Evolutionary conservation across 2,113 vertebrate species (phyloP).

Genomic region (Halcyon senegalensis): DNA sequence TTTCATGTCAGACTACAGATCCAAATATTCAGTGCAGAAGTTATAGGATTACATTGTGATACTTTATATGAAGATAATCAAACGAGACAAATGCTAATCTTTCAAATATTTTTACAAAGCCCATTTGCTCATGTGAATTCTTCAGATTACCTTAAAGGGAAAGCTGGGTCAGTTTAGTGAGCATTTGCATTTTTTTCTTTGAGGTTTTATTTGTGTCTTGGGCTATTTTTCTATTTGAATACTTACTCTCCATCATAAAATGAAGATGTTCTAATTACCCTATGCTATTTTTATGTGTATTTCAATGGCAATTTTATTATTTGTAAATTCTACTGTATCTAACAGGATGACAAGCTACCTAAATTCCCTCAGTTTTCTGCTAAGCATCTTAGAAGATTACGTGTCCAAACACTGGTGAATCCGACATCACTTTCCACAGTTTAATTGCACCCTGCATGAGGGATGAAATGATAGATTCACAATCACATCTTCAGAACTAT

Average conservation of each 20-base stretch:
- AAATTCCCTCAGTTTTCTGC: background rate
- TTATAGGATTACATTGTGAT: conserved; percentile 59
- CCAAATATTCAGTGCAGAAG: conserved; percentile 54
- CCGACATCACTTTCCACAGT: background rate
- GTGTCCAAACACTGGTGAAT: background rate
- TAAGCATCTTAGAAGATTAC: background rate
- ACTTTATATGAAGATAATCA: conserved; percentile 62
- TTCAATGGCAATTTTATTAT: background rate
- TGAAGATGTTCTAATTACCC: background rate
- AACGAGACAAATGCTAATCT: conserved; percentile 63
- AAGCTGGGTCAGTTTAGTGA: background rate
- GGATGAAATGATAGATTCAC: conserved; percentile 20
- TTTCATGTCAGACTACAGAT: conserved; percentile 28
- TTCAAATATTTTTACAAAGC: conserved; percentile 34
- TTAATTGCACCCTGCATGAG: background rate
- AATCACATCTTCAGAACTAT: background rate
- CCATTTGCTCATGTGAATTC: conserved; percentile 25
- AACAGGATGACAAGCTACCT: background rate
- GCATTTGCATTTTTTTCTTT: background rate
- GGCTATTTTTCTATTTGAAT: background rate
- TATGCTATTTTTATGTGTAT: background rate
- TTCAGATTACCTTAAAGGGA: conserved; percentile 10
- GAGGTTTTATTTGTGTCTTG: background rate
- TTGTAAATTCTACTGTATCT: background rate
- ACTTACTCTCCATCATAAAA: background rate